Evolutionary conservation across 2,113 vertebrate genomes (phyloP).

Genomic region (Mustela nigripes): DNA sequence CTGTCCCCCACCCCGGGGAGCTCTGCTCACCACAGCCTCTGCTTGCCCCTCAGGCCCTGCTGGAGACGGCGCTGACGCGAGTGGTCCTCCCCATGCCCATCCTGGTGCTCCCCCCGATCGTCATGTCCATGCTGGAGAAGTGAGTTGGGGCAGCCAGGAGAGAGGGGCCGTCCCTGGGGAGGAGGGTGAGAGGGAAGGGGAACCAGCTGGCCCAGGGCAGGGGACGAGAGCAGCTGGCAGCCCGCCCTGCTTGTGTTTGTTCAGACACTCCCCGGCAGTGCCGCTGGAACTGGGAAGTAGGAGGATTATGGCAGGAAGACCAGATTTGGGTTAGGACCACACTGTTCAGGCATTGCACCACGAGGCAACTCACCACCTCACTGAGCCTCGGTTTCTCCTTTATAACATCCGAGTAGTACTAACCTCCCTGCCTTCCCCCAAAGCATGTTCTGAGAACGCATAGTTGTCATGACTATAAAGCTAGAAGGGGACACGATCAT

Average conservation of each 20-base stretch:
- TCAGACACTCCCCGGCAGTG: not conserved
- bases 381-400: constrained; percentile 12
- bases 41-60: constrained; percentile 90
- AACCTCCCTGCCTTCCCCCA: not conserved
- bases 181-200: not conserved
- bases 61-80: constrained; percentile 95
- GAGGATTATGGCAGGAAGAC: not conserved
- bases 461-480: not conserved
- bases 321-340: not conserved
- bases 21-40: constrained; percentile 47
- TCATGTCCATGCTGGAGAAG: constrained; percentile 96
- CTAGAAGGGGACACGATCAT: not conserved
- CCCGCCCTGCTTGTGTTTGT: not conserved
- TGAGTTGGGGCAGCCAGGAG: constrained; percentile 84
- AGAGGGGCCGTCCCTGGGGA: fast-evolving
- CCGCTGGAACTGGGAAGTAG: not conserved
- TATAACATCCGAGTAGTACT: not conserved
- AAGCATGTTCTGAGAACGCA: not conserved
- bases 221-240: not conserved
- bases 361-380: not conserved
- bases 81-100: constrained; percentile 97
- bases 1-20: not conserved
- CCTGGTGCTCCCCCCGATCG: constrained; percentile 94
- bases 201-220: not conserved
- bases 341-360: not conserved